Conservation (phyloP, 64 coral and sea anemone species). For the Hydrozoanthus tunicans region DNA sequence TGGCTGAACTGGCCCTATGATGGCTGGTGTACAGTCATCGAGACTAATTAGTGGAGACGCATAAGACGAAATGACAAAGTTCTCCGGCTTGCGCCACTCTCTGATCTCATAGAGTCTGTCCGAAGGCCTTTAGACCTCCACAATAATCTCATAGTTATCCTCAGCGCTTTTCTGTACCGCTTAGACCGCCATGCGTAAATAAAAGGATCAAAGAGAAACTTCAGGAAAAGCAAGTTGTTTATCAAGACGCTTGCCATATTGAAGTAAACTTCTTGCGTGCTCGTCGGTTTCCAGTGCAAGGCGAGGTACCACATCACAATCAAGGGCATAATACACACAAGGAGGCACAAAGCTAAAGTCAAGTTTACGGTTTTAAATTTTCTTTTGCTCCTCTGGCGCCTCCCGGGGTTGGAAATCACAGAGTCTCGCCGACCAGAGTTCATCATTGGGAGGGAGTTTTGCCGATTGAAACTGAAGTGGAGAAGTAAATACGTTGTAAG, state of each 20-base stretch:
- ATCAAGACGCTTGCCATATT: slow-evolving; percentile 59
- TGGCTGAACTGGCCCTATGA: no score
- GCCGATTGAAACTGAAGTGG: slow-evolving; percentile 60
- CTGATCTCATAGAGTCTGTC: neutral
- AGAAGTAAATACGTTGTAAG: slow-evolving; percentile 61
- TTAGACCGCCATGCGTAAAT: slow-evolving; percentile 71
- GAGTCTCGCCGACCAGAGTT: neutral
- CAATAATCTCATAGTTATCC: neutral
- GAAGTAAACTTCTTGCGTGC: slow-evolving; percentile 11
- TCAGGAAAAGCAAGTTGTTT: slow-evolving; percentile 67
- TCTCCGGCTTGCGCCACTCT: slow-evolving; percentile 1
- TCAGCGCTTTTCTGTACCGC: slow-evolving; percentile 61
- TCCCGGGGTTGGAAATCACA: slow-evolving; percentile 1
- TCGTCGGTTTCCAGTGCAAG: slow-evolving; percentile 42
- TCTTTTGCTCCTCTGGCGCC: slow-evolving; percentile 27
- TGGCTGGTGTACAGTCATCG: no score
- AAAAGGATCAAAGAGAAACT: slow-evolving; percentile 80
- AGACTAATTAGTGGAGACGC: neutral
- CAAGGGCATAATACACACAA: slow-evolving; percentile 60
- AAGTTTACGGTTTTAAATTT: slow-evolving; percentile 66
- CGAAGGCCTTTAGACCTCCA: neutral
- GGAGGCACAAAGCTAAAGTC: slow-evolving; percentile 52
- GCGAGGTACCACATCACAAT: slow-evolving; percentile 70
- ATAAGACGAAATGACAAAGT: slow-evolving; percentile 9
- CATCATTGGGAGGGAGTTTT: slow-evolving; percentile 26